These are phyloP conservation scores for Choristoneura rosaceana DNA, from an alignment of 2,888 invertebrate species.

Conservation along the genomic window DNA sequence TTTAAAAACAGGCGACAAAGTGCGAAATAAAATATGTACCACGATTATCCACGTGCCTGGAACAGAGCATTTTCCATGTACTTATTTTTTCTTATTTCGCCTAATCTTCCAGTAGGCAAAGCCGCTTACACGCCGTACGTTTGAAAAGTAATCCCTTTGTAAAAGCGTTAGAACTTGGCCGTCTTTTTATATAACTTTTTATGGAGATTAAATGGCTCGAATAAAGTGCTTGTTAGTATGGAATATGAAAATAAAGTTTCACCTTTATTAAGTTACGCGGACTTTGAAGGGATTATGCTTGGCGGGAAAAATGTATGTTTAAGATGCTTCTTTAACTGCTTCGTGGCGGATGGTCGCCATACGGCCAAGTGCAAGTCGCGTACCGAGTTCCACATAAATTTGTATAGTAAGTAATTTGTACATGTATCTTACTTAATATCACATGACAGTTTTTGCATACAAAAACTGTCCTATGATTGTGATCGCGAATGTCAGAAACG, in stretches of 20 bases:
- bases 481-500: too few species aligned
- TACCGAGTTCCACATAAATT: too few species aligned
- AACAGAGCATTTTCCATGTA: conserved; percentile 27
- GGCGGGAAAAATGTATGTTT: not conserved
- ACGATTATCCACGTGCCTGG: conserved; percentile 17
- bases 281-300: conserved; percentile 18
- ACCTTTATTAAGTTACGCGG: conserved; percentile 20
- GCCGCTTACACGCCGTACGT: conserved; percentile 67
- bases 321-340: not conserved
- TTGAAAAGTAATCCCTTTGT: conserved; percentile 63
- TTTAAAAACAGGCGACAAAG: conserved; percentile 8
- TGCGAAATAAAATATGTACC: conserved; percentile 30
- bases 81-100: conserved; percentile 49
- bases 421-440: too few species aligned
- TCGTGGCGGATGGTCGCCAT: not conserved
- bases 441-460: too few species aligned
- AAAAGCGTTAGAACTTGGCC: conserved; percentile 35
- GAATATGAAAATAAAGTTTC: conserved; percentile 33
- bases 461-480: too few species aligned
- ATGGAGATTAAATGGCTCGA: conserved; percentile 38
- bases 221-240: conserved; percentile 36
- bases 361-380: not conserved
- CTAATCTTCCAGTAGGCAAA: conserved; percentile 62
- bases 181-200: conserved; percentile 38
- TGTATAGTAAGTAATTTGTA: too few species aligned